Evolutionary conservation across 2,797 vertebrate genomes (phyloP).

Genomic region (Myotis planiceps): DNA sequence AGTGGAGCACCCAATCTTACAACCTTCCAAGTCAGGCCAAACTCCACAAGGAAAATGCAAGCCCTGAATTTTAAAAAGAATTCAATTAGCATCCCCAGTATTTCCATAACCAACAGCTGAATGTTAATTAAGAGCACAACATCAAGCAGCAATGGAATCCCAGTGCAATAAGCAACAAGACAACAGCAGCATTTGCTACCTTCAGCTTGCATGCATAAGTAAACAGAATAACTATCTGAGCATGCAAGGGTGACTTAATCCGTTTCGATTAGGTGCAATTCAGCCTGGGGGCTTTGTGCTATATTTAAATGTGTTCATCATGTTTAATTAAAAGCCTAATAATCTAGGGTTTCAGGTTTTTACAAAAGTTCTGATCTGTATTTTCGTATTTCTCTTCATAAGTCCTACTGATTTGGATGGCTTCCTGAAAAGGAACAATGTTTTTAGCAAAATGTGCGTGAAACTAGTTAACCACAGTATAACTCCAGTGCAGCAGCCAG

Average conservation of each 20-base stretch:
- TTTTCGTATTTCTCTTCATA: constrained; percentile 64
- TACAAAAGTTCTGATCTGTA: constrained; percentile 56
- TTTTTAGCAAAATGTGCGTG: neutral
- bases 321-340: constrained; percentile 90
- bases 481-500: neutral
- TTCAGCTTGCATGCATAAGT: constrained; percentile 84
- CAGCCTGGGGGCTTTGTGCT: constrained; percentile 84
- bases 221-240: constrained; percentile 85
- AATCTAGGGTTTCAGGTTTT: constrained; percentile 65
- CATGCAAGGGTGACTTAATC: constrained; percentile 87
- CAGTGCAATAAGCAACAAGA: constrained; percentile 79
- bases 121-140: constrained; percentile 80
- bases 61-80: constrained; percentile 73
- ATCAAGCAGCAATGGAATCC: constrained; percentile 80
- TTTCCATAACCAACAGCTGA: constrained; percentile 80
- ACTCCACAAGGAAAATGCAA: constrained; percentile 50
- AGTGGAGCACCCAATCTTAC: neutral
- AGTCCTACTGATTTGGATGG: constrained; percentile 55
- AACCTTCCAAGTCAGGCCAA: neutral
- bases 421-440: neutral
- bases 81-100: constrained; percentile 73
- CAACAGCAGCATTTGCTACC: constrained; percentile 78
- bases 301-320: constrained; percentile 88
- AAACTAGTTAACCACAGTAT: neutral
- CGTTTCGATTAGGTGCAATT: constrained; percentile 84